Percentiles rank a stretch among this genome's conserved stretches.
phyloP scores from a whole-genome alignment of 92 coral and sea anemone genomes.

The Zoanthus sansibaricus region DNA sequence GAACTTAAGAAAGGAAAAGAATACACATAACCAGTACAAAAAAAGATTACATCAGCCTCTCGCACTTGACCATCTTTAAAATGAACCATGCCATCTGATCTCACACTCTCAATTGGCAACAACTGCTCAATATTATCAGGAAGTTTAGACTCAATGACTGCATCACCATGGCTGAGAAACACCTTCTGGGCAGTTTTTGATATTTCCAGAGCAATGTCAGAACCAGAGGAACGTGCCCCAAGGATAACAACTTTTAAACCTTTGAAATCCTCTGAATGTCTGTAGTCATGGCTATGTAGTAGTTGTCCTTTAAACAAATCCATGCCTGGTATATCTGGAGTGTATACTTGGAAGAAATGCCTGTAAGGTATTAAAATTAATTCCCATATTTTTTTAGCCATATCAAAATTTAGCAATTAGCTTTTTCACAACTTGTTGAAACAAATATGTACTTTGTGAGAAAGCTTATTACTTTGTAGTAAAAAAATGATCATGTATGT shows the following conservation, averaged over 20 bases:
- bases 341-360: slow-evolving; percentile 72
- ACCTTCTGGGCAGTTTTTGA: slow-evolving; percentile 70
- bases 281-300: slow-evolving; percentile 87
- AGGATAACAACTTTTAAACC: slow-evolving; percentile 71
- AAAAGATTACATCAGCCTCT: slow-evolving; percentile 70
- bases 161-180: slow-evolving; percentile 76
- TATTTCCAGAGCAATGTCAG: slow-evolving; percentile 76
- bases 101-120: slow-evolving; percentile 59
- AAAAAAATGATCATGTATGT: too few species aligned
- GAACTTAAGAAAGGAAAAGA: slow-evolving; percentile 80
- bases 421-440: too few species aligned
- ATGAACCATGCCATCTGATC: slow-evolving; percentile 66
- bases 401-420: too few species aligned
- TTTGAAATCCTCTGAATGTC: slow-evolving; percentile 69
- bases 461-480: too few species aligned
- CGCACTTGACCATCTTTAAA: slow-evolving; percentile 68
- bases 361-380: slow-evolving; percentile 59
- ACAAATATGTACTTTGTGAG: too few species aligned
- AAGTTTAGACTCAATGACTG: slow-evolving; percentile 48
- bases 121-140: slow-evolving; percentile 82
- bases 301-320: slow-evolving; percentile 78
- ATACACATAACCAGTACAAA: slow-evolving; percentile 87
- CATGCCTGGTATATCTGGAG: slow-evolving; percentile 80
- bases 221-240: slow-evolving; percentile 86
- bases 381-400: neutral